Conservation (phyloP, 2,888 invertebrate genomes). For the Petrophora chlorosata region DNA sequence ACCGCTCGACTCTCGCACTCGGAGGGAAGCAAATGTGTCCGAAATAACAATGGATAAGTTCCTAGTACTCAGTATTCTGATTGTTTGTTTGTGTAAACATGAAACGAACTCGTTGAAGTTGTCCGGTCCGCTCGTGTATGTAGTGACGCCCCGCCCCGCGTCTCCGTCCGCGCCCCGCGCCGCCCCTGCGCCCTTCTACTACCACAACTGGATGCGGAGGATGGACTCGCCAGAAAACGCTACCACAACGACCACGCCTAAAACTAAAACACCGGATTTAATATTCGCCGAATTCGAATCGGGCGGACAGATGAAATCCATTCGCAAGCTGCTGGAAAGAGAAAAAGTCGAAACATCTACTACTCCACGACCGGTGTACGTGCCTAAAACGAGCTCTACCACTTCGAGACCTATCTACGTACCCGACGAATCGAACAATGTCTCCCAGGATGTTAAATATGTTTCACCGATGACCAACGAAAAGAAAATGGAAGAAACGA, state of each 20-base stretch:
- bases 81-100: constrained; percentile 50
- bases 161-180: constrained; percentile 54
- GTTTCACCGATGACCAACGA: constrained; percentile 40
- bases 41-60: constrained; percentile 56
- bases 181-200: constrained; percentile 73
- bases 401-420: constrained; percentile 65
- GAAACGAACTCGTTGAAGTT: constrained; percentile 52
- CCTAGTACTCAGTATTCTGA: constrained; percentile 44
- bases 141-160: constrained; percentile 70
- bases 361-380: too few relatives aligned
- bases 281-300: constrained; percentile 79
- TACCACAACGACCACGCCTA: constrained; percentile 50
- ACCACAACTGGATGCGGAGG: constrained; percentile 73
- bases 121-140: constrained; percentile 71
- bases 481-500: constrained; percentile 37
- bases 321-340: constrained; percentile 68
- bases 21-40: constrained; percentile 48
- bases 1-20: constrained; percentile 47
- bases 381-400: constrained; percentile 43
- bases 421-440: constrained; percentile 51
- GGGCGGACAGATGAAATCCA: constrained; percentile 64
- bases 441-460: constrained; percentile 44
- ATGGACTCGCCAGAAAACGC: constrained; percentile 60
- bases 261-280: constrained; percentile 67
- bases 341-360: constrained; percentile 56